phyloP scores from a whole-genome alignment of 2,797 vertebrate species.

The Silurus aristotelis region DNA sequence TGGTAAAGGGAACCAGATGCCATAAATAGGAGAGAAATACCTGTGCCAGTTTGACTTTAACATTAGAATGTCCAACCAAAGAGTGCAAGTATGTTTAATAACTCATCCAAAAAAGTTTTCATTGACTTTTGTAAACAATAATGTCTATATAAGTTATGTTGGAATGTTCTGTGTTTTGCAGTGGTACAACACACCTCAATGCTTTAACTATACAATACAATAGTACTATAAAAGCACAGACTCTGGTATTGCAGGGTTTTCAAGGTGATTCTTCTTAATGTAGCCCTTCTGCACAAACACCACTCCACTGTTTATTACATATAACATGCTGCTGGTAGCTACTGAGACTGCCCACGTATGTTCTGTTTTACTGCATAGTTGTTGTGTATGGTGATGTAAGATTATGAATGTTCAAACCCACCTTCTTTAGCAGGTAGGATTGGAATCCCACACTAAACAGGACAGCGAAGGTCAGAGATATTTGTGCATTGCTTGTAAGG shows the following conservation, averaged over 20 bases:
- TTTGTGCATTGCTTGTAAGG: conserved; percentile 50
- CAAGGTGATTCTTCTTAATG: neutral
- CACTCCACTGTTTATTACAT: neutral
- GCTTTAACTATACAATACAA: neutral
- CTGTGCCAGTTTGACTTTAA: neutral
- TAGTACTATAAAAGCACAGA: neutral
- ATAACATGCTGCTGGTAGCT: neutral
- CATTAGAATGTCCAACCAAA: neutral
- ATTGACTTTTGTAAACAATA: neutral
- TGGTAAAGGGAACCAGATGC: neutral
- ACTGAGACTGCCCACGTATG: neutral
- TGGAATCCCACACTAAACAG: conserved; percentile 29
- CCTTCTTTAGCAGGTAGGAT: neutral
- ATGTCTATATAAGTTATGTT: neutral
- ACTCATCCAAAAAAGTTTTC: neutral
- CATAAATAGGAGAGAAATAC: neutral
- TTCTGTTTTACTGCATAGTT: neutral
- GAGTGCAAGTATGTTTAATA: neutral
- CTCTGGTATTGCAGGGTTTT: neutral
- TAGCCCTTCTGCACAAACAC: neutral
- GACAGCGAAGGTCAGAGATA: conserved; percentile 55
- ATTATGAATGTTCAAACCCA: neutral
- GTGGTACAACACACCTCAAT: neutral
- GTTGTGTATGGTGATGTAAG: neutral
- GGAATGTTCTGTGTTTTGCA: neutral